Conservation (phyloP, 2,888 invertebrate species). For the Sesia apiformis region DNA sequence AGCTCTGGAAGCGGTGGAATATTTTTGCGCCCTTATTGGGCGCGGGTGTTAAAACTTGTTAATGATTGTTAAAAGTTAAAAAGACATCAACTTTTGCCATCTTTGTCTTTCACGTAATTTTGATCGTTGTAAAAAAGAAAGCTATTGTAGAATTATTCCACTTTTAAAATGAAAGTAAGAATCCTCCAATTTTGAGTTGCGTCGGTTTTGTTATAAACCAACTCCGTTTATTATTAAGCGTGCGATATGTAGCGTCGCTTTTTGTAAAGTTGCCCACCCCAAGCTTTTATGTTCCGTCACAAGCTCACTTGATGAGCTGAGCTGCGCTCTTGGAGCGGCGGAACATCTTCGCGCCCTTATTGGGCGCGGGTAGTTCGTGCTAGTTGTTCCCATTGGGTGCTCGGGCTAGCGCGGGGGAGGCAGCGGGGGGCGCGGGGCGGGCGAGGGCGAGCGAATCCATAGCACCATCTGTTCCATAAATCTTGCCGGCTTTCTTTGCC, state of each 20-base stretch:
- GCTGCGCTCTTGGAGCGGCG: conserved; percentile 73
- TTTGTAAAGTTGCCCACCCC: too few species aligned
- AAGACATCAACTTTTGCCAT: too few species aligned
- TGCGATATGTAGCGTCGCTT: too few species aligned
- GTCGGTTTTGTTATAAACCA: too few species aligned
- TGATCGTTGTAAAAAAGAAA: too few species aligned
- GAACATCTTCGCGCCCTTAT: conserved; percentile 72
- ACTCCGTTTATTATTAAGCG: too few species aligned
- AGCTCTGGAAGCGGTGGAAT: conserved; percentile 74
- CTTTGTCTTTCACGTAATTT: too few species aligned
- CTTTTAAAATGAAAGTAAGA: too few species aligned
- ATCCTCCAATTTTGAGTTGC: too few species aligned
- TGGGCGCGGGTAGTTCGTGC: conserved; percentile 67
- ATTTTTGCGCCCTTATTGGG: conserved; percentile 68
- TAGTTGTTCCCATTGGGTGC: conserved; percentile 65
- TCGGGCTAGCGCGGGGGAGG: conserved; percentile 34
- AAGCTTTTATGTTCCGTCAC: conserved; percentile 1
- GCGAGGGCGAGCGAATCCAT: conserved; percentile 43
- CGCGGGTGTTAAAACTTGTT: conserved; percentile 29
- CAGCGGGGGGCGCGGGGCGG: conserved; percentile 26
- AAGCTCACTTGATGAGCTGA: conserved; percentile 64
- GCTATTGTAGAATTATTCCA: too few species aligned
- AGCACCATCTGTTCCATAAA: conserved; percentile 88
- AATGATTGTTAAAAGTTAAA: too few species aligned
- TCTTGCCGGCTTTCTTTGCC: conserved; percentile 99